Conservation (phyloP, 2,113 vertebrate species). For the Hyperopisus bebe region DNA sequence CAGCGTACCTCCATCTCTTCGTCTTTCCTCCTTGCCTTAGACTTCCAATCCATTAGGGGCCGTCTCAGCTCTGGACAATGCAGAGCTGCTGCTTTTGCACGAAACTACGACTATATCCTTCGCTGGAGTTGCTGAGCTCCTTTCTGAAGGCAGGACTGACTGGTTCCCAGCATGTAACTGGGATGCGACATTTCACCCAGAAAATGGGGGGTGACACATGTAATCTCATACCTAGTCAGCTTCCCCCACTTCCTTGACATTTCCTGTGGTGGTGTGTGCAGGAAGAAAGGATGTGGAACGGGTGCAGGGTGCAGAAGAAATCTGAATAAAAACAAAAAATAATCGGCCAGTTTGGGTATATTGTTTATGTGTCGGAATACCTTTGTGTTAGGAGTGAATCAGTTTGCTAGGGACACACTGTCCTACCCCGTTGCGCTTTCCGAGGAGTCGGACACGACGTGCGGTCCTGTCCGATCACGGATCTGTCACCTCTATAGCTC, state of each 20-base stretch:
- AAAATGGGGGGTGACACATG: background rate
- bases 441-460: background rate
- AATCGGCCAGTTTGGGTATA: background rate
- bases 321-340: background rate
- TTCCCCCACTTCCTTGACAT: background rate
- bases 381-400: background rate
- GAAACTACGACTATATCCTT: background rate
- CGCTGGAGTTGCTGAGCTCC: background rate
- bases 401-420: background rate
- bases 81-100: conserved; percentile 5
- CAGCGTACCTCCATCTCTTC: background rate
- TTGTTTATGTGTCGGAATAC: background rate
- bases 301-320: background rate
- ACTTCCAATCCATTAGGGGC: conserved; percentile 20
- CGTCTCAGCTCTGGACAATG: background rate
- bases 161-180: background rate
- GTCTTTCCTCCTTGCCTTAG: background rate
- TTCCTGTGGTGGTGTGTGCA: background rate
- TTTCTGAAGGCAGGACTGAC: background rate
- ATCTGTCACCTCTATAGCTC: background rate
- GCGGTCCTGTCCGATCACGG: background rate
- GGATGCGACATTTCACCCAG: background rate
- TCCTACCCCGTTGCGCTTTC: background rate
- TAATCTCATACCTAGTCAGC: background rate
- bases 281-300: background rate